phyloP scores from a whole-genome alignment of 2,888 invertebrate genomes.

The Andricus curvator region DNA sequence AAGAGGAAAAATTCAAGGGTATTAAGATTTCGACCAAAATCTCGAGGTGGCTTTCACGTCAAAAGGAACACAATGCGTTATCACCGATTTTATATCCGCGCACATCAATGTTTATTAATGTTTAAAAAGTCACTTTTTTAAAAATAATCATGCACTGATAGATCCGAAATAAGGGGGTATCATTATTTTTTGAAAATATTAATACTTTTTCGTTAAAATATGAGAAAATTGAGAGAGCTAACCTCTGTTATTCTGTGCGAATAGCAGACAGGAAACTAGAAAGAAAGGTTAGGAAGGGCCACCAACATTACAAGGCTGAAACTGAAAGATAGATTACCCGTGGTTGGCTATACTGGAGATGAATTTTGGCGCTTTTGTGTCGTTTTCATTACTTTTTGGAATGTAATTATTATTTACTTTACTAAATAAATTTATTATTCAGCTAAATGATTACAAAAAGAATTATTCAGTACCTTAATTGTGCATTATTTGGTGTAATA shows the following conservation, averaged over 20 bases:
- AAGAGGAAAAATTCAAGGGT: not conserved
- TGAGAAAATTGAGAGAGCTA: not conserved
- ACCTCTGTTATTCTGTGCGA: not conserved
- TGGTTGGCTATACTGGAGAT: too few species aligned
- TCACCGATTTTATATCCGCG: conserved; percentile 11
- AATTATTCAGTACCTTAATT: not conserved
- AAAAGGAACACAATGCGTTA: conserved; percentile 9
- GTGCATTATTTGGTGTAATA: not conserved
- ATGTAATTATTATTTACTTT: not conserved
- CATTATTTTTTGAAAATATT: conserved; percentile 11
- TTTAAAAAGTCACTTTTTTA: not conserved
- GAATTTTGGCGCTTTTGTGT: too few species aligned
- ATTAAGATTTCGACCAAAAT: not conserved
- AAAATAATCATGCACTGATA: not conserved
- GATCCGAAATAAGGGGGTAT: not conserved
- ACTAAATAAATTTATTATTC: not conserved
- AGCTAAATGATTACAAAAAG: not conserved
- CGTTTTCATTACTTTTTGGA: too few species aligned
- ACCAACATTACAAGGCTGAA: too few species aligned
- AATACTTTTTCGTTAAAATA: conserved; percentile 19
- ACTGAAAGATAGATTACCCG: too few species aligned
- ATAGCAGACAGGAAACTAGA: conserved; percentile 35
- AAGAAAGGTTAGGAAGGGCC: conserved; percentile 23
- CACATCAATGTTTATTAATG: conserved; percentile 10
- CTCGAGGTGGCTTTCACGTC: not conserved